These are phyloP conservation scores for Monochamus alternatus DNA, from an alignment of 2,888 invertebrate species.

Conservation along the genomic window DNA sequence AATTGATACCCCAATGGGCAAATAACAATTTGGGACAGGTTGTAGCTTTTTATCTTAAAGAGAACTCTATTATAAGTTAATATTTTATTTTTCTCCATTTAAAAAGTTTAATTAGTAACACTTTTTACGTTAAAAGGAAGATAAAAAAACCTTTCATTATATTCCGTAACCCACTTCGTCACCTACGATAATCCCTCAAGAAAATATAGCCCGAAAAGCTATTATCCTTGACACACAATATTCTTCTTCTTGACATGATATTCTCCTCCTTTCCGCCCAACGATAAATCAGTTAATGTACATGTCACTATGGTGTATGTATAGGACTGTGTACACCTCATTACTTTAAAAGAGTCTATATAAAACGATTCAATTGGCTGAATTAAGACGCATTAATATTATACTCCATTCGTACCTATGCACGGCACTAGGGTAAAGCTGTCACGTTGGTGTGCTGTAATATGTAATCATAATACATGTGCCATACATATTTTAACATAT, in stretches of 20 bases:
- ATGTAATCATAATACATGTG: background rate
- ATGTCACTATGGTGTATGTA: background rate
- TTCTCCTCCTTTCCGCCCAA: background rate
- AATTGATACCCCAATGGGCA: no score
- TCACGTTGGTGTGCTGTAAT: background rate
- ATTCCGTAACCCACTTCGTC: background rate
- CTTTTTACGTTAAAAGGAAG: no score
- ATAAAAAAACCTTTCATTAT: background rate
- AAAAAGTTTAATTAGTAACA: no score
- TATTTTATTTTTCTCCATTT: no score
- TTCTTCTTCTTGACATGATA: background rate
- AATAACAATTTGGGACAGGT: no score
- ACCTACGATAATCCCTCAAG: background rate
- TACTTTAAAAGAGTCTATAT: background rate
- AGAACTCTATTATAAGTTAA: no score
- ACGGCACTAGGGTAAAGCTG: no score
- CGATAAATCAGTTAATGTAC: background rate
- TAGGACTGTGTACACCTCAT: conserved; percentile 6
- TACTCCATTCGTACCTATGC: no score
- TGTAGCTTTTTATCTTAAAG: no score
- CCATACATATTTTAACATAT: no score
- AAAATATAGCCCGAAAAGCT: background rate
- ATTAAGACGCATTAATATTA: no score
- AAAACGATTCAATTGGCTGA: background rate
- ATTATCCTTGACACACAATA: background rate